Base-by-base conservation (phyloP, 2,113 vertebrate species). In the Onychostoma macrolepis region DNA sequence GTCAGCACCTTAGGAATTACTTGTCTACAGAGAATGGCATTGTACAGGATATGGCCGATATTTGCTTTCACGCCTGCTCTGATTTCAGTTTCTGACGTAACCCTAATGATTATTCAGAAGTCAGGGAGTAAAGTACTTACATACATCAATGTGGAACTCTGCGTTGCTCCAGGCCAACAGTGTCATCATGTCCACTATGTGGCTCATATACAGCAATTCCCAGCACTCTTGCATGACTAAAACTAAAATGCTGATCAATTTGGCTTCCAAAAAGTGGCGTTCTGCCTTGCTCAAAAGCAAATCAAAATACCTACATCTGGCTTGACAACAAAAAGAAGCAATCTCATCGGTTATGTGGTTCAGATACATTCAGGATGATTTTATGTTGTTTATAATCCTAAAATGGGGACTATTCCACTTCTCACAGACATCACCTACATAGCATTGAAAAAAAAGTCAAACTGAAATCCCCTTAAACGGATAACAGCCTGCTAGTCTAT, bases 381-480 rank as follows among this genome's bases (percentile, higher is more conserved):
- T 48, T 71, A 88, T 92, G 79, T 86, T 56, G 76, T 75, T 85
- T 91, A 88, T 88, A 48, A 89, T 87, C 86, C 90, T 75, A 88
- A 85, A 88, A 90, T 89, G 91, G 91, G 41, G 21, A 85, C 19
- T 56, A 28, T 84, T 63, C 78, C 15, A 48, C n/a, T 15, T 87
- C 8, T 48, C 26, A 53, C 9, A 65, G 30, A 83, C 83, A 69
- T 76, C 77, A 79, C 83, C 67, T 92, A 90, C 85, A 89, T 86
- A 61, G 81, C 76, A 76, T 33, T 58, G 10, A 88, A 91, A 89
- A 87, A 91, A 87, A 85, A 85, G 88, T 87, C 85, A 28, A 83
- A 87, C 88, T 88, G 80, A 92, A 93, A 93, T 93, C 93, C 90
- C 85, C 91, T 88, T 90, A 93, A 92, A 85, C 86, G 87, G 92